Percentiles rank a stretch among this genome's conserved stretches.
phyloP scores from a whole-genome alignment of 2,113 vertebrate genomes.

The Hydropotes inermis region DNA sequence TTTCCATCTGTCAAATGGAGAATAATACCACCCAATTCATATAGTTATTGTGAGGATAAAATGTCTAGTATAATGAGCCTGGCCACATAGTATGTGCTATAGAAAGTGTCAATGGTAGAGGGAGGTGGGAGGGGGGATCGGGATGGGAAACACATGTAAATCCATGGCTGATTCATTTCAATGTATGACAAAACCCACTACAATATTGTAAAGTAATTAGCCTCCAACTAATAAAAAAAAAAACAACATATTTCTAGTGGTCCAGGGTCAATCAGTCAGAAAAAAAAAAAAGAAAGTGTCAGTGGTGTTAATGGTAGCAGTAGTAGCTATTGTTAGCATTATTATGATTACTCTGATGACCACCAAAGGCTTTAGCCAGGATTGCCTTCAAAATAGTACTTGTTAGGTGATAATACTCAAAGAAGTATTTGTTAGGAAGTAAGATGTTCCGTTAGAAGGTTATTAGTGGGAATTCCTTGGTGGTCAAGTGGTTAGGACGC shows the following conservation, averaged over 20 bases:
- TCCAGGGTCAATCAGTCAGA: too few species aligned
- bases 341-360: rapidly evolving
- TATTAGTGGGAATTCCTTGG: neutral
- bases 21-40: neutral
- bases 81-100: neutral
- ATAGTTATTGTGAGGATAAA: neutral
- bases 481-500: neutral
- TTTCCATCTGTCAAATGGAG: neutral
- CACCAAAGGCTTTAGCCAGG: neutral
- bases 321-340: neutral
- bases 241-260: too few species aligned
- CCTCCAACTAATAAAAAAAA: too few species aligned
- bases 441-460: neutral
- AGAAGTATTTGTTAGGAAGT: neutral
- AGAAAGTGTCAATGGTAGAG: neutral
- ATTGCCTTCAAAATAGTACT: neutral
- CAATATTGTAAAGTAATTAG: too few species aligned
- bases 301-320: too few species aligned
- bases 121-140: too few species aligned
- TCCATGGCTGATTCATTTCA: too few species aligned
- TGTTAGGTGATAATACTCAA: neutral
- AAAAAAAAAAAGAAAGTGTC: neutral
- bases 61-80: neutral
- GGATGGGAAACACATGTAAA: too few species aligned
- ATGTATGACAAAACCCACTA: too few species aligned